phyloP scores from a whole-genome alignment of 2,797 vertebrate species.

The Chelon labrosus region DNA sequence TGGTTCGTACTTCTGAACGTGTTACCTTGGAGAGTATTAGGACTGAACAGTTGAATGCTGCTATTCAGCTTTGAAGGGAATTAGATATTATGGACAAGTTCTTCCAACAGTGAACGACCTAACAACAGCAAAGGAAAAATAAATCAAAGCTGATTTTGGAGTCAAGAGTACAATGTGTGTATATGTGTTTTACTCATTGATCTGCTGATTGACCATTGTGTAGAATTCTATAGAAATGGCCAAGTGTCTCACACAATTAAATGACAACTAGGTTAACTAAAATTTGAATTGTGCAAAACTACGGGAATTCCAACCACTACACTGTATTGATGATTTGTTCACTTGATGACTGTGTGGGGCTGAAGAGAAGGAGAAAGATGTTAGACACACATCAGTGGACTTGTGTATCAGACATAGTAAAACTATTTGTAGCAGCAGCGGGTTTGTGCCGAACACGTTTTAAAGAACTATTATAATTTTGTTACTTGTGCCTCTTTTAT shows the following conservation, averaged over 20 bases:
- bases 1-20: slow-evolving; percentile 4
- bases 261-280: no score
- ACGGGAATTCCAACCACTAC: no score
- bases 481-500: background rate
- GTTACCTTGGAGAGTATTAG: slow-evolving; percentile 1
- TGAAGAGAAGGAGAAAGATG: background rate
- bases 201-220: no score
- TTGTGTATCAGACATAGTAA: background rate
- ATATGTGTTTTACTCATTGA: background rate
- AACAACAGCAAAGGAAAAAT: no score
- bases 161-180: background rate
- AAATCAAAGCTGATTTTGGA: background rate
- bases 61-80: background rate
- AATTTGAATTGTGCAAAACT: no score
- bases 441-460: slow-evolving; percentile 3
- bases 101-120: background rate
- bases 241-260: no score
- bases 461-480: background rate
- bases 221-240: no score
- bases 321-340: background rate
- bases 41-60: background rate
- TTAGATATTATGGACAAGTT: background rate
- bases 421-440: background rate
- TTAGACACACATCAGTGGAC: background rate
- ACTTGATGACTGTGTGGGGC: background rate